Evolutionary conservation across 1,140 invertebrate genomes (phyloP).

Genomic region (Archivesica marissinica): DNA sequence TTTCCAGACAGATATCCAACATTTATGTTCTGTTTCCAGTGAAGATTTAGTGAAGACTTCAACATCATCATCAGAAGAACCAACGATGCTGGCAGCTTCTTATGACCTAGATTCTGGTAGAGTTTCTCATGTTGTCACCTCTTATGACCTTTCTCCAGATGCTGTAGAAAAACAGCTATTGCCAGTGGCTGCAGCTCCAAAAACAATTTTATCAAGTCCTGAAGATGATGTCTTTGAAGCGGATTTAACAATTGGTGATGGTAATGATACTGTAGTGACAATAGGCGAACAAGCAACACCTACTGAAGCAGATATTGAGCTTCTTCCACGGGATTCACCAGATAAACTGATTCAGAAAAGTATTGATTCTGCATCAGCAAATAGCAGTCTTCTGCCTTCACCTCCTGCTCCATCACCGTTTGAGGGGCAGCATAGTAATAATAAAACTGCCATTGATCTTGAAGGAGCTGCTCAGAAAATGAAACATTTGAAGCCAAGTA

Average conservation of each 20-base stretch:
- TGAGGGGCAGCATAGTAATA: conserved; percentile 12
- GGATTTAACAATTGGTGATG: conserved; percentile 74
- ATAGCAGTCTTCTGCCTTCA: conserved; percentile 71
- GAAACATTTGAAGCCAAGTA: conserved; percentile 49
- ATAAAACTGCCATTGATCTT: conserved; percentile 68
- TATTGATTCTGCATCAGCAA: conserved; percentile 52
- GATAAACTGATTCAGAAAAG: conserved; percentile 49
- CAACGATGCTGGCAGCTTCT: conserved; percentile 82
- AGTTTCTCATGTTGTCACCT: conserved; percentile 81
- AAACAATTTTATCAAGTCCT: conserved; percentile 82
- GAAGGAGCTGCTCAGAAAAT: conserved; percentile 70
- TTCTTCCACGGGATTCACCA: conserved; percentile 20
- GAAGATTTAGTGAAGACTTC: conserved; percentile 82
- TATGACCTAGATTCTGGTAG: conserved; percentile 83
- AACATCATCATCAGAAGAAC: conserved; percentile 82
- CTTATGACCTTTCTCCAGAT: conserved; percentile 82
- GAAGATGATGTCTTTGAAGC: conserved; percentile 86
- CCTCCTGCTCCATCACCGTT: conserved; percentile 76
- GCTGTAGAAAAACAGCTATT: conserved; percentile 81
- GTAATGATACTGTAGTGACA: conserved; percentile 24
- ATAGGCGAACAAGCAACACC: conserved; percentile 39
- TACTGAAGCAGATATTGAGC: conserved; percentile 62
- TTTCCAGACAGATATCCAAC: conserved; percentile 75
- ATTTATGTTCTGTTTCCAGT: conserved; percentile 73
- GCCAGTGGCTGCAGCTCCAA: conserved; percentile 73